These are phyloP conservation scores for Myotis yumanensis DNA, from an alignment of 2,113 vertebrate genomes.

Conservation along the genomic window DNA sequence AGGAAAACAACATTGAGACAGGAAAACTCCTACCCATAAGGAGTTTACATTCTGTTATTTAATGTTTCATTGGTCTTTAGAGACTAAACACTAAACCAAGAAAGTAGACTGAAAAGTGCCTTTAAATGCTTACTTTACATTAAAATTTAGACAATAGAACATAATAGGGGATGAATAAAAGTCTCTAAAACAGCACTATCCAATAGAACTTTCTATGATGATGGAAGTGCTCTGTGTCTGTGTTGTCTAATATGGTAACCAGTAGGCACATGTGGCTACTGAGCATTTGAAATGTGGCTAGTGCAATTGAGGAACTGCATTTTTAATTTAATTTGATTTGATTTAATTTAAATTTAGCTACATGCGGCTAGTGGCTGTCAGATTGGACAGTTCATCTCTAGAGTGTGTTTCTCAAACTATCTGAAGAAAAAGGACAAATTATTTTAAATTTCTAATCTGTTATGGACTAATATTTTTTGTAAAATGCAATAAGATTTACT, in stretches of 20 bases:
- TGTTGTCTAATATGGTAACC: not conserved
- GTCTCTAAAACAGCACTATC: not conserved
- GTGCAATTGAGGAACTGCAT: not conserved
- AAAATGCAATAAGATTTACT: constrained; percentile 17
- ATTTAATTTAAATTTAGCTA: not conserved
- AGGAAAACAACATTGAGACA: constrained; percentile 7
- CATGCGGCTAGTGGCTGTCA: not conserved
- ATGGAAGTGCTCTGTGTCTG: not conserved
- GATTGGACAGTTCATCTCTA: not conserved
- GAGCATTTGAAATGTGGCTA: not conserved
- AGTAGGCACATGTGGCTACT: not conserved
- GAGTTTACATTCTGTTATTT: not conserved
- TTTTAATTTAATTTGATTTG: not conserved
- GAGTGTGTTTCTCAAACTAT: not conserved
- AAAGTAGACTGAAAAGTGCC: not conserved
- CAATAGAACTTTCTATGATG: not conserved
- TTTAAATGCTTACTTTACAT: not conserved
- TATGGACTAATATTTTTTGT: constrained; percentile 6
- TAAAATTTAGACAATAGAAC: not conserved
- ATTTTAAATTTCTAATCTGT: constrained; percentile 55
- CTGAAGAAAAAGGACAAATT: constrained; percentile 31
- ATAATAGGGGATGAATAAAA: not conserved
- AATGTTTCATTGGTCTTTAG: not conserved
- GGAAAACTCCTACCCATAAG: not conserved
- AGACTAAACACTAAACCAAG: not conserved